A percentile compares a stretch with the other conserved stretches of the same genome.
Conservation (phyloP, 1,140 invertebrate genomes). For the Bombus confusus region DNA sequence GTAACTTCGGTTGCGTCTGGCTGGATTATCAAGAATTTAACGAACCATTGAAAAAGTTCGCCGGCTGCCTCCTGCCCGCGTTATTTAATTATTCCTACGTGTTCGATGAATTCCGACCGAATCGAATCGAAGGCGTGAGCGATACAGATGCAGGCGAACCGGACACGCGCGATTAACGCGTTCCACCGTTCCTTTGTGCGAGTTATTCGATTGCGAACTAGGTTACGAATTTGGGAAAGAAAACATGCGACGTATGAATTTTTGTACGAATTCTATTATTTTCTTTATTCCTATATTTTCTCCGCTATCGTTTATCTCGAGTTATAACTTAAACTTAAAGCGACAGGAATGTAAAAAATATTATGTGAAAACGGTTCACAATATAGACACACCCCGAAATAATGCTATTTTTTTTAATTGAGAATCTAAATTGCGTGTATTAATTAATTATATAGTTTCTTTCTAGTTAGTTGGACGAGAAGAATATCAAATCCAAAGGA, state of each 20-base stretch:
- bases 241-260: background rate
- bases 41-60: constrained; percentile 47
- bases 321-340: background rate
- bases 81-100: constrained; percentile 43
- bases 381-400: too few relatives aligned
- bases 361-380: too few relatives aligned
- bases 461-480: too few relatives aligned
- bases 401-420: too few relatives aligned
- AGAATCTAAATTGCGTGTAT: background rate
- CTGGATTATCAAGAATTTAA: constrained; percentile 45
- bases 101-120: constrained; percentile 6
- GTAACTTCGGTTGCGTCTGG: constrained; percentile 33
- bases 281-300: background rate
- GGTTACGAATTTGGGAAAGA: background rate
- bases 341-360: background rate
- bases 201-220: background rate
- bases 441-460: background rate
- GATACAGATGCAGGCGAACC: background rate
- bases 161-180: background rate
- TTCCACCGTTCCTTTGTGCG: background rate
- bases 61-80: background rate
- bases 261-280: background rate
- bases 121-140: background rate
- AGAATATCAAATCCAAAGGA: too few relatives aligned
- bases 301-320: background rate